These are phyloP conservation scores for Drosophila macrospina DNA, from an alignment of 2,888 invertebrate species.

Conservation along the genomic window DNA sequence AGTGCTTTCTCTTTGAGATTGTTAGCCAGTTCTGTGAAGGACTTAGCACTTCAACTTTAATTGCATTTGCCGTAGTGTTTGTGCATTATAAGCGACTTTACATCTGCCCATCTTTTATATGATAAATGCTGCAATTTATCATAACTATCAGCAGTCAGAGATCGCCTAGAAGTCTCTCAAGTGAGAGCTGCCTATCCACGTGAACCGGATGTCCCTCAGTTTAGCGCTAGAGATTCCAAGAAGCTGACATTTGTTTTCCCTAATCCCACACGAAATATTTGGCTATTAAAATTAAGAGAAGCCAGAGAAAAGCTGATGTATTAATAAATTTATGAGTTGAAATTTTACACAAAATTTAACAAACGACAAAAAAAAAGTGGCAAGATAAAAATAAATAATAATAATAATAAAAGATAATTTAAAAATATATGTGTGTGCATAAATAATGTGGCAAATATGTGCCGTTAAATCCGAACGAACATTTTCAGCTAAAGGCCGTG, in stretches of 20 bases:
- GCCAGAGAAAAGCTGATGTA: constrained; percentile 34
- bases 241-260: constrained; percentile 11
- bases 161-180: constrained; percentile 7
- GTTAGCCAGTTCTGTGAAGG: too few relatives aligned
- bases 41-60: too few relatives aligned
- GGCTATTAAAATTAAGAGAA: constrained; percentile 49
- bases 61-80: neutral
- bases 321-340: constrained; percentile 48
- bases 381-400: neutral
- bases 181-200: neutral
- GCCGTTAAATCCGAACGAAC: constrained; percentile 41
- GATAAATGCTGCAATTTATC: constrained; percentile 11
- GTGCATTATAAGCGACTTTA: neutral
- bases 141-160: neutral
- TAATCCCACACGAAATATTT: constrained; percentile 51
- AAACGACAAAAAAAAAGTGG: constrained; percentile 14
- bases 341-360: constrained; percentile 45
- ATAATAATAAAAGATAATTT: constrained; percentile 23
- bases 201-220: neutral
- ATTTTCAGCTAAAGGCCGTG: constrained; percentile 44
- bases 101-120: neutral
- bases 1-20: too few relatives aligned
- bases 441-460: constrained; percentile 31
- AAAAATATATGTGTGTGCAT: constrained; percentile 19
- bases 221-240: neutral